Evolutionary conservation across 2,888 invertebrate species (phyloP).

Genomic region (Heliconius sara): DNA sequence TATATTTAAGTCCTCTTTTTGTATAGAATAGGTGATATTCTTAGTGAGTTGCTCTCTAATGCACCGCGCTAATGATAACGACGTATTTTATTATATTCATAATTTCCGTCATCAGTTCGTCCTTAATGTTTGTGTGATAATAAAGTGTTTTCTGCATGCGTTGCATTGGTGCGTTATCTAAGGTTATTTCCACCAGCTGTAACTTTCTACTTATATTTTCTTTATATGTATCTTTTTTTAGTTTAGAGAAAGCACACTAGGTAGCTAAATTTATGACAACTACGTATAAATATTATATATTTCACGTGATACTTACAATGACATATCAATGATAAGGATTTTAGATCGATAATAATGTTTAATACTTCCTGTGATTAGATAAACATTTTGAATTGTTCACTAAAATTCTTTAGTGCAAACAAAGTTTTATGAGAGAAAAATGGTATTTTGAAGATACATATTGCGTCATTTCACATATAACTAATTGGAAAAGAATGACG

Average conservation of each 20-base stretch:
- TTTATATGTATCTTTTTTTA: neutral
- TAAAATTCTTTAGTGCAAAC: neutral
- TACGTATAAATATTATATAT: neutral
- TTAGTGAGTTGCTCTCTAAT: neutral
- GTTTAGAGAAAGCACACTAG: neutral
- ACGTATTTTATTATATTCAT: neutral
- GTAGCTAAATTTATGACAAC: neutral
- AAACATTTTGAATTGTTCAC: neutral
- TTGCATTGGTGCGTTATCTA: constrained; percentile 35
- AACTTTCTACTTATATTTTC: constrained; percentile 17
- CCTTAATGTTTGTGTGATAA: constrained; percentile 13
- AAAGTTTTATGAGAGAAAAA: neutral
- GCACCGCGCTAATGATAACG: neutral
- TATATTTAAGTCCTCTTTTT: neutral
- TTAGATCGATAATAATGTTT: neutral
- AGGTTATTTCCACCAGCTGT: constrained; percentile 46
- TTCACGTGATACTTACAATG: neutral
- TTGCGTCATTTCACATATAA: constrained; percentile 9
- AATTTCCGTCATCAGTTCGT: neutral
- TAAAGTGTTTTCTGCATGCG: neutral
- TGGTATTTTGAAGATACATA: neutral
- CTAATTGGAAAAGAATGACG: constrained; percentile 16
- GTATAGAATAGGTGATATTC: neutral
- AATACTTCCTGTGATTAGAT: neutral
- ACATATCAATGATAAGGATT: constrained; percentile 6